A percentile compares a stretch with the other conserved stretches of the same genome.
These are phyloP conservation scores for Petrocephalus zakoni DNA, from an alignment of 2,113 vertebrate species.

Conservation along the genomic window DNA sequence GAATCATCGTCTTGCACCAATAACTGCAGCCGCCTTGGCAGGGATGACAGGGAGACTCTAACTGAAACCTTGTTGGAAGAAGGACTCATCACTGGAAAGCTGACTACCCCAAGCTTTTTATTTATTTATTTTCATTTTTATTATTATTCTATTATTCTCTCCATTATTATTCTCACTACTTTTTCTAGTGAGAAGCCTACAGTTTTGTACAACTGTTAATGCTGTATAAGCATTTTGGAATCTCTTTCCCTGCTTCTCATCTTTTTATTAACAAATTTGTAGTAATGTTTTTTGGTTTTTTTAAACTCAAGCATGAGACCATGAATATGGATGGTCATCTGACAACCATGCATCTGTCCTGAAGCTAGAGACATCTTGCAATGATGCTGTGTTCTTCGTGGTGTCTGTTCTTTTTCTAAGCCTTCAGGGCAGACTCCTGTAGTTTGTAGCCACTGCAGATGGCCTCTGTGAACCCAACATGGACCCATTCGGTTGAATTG, in stretches of 20 bases:
- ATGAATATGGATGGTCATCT: not conserved
- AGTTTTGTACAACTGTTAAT: not conserved
- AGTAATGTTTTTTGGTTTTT: not conserved
- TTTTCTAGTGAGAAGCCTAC: not conserved
- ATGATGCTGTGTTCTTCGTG: not conserved
- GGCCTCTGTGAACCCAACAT: not conserved
- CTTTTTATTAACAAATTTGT: not conserved
- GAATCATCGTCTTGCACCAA: not conserved
- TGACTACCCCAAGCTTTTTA: not conserved
- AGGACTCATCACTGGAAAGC: not conserved
- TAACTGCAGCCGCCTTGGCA: not conserved
- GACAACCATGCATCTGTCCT: not conserved
- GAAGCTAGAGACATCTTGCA: not conserved
- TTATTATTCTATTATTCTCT: not conserved
- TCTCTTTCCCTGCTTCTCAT: not conserved
- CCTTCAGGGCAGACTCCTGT: not conserved
- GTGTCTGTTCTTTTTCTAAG: not conserved
- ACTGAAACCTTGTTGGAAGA: slow-evolving; percentile 9
- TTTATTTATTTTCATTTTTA: not conserved
- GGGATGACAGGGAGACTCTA: not conserved
- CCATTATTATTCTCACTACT: not conserved
- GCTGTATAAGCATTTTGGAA: not conserved
- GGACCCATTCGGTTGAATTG: not conserved
- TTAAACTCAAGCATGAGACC: not conserved
- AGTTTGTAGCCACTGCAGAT: not conserved